Base-by-base conservation (phyloP, 2,113 vertebrate species). In the Alethe diademata region DNA sequence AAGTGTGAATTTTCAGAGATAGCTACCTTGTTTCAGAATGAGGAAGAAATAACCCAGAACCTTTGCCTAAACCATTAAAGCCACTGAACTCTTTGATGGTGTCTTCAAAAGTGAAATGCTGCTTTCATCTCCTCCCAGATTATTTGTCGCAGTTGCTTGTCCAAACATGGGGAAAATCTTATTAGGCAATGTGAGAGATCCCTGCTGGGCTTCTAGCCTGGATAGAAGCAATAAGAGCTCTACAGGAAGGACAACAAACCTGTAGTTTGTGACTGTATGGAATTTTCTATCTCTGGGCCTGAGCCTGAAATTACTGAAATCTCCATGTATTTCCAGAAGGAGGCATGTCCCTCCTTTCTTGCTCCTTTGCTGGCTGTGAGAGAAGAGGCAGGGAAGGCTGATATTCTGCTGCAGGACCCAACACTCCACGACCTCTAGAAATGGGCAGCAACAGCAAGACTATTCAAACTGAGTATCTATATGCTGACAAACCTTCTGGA, bases 11-110 rank as follows among this genome's bases (percentile, higher is more conserved):
- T 86, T 86, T 65, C 69, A 86, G 28, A 92, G 56, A 78, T 43
- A 78, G 69, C 53, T 60, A 78, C 70, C 75, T 74, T 84, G 72
- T 86, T 94, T 86, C 79, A 86, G 56, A 90, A 88, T 26, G 57
- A 90, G 60, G 48, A 94, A 92, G 75, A 66, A 95, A 78, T 45
- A 93, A 83, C n/a, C 36, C 75, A 84, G 31, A 86, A 71, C 45
- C 60, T 84, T 86, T 72, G 69, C 72, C 75, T 84, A 94, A 94
- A 81, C n/a, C 79, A 64, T 64, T 84, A 94, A 95, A 90, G 26
- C 67, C 67, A 64, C 43, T 80, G 76, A 94, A 69, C 89, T 76
- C 43, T 88, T 92, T 67, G 64, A 80, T 65, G 57, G 47, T 47
- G 65, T 88, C 93, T 88, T 94, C 60, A 81, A 84, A 90, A 78